A percentile compares a stretch with the other conserved stretches of the same genome.
Evolutionary conservation across 2,113 vertebrate species (phyloP).

Genomic region (Cyphomyrus discorhynchus): DNA sequence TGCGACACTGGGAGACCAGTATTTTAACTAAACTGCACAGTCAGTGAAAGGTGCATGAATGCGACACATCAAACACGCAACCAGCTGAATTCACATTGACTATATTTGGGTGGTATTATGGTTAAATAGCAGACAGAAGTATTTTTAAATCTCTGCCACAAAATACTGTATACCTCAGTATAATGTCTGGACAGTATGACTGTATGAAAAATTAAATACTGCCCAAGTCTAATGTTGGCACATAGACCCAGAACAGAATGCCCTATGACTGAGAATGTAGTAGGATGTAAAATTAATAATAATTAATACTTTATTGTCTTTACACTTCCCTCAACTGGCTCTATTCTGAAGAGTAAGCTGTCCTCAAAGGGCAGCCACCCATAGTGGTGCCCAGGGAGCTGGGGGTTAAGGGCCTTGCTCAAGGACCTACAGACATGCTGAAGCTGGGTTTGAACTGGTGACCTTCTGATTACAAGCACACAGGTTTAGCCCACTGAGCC

Average conservation of each 20-base stretch:
- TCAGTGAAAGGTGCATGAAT: neutral
- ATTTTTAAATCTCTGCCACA: neutral
- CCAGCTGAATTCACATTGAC: neutral
- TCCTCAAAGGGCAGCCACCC: too few species aligned
- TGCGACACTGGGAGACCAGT: neutral
- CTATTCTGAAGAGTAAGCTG: too few species aligned
- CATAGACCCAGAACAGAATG: neutral
- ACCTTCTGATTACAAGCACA: too few species aligned
- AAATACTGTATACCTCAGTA: neutral
- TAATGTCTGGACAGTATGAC: neutral
- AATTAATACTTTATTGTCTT: too few species aligned
- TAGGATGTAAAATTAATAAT: neutral
- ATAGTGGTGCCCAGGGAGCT: too few species aligned
- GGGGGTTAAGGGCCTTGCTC: too few species aligned
- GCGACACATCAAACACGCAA: neutral
- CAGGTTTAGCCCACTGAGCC: too few species aligned
- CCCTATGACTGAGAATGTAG: neutral
- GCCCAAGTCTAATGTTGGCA: neutral
- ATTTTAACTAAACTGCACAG: neutral
- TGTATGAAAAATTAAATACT: neutral
- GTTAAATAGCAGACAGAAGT: neutral
- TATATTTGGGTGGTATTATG: neutral
- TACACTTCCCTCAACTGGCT: too few species aligned
- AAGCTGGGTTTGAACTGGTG: too few species aligned
- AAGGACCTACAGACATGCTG: too few species aligned